phyloP scores from a whole-genome alignment of 2,888 invertebrate genomes.

The Resseliella maxima region DNA sequence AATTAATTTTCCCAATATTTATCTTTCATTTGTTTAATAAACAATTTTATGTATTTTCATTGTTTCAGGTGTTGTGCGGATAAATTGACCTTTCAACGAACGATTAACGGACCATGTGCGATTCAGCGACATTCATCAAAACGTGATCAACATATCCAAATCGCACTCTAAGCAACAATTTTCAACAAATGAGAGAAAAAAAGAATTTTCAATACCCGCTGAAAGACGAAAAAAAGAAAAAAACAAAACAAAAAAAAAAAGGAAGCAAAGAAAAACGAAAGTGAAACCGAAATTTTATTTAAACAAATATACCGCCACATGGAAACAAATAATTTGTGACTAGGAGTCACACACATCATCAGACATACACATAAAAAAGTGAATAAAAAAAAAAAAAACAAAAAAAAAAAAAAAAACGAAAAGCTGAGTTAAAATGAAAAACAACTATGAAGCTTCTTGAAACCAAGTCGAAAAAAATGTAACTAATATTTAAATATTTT shows the following conservation, averaged over 20 bases:
- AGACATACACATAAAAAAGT: no score
- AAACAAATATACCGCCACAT: not conserved
- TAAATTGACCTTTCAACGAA: slow-evolving; percentile 48
- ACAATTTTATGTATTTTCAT: not conserved
- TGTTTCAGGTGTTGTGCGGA: slow-evolving; percentile 51
- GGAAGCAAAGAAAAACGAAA: slow-evolving; percentile 44
- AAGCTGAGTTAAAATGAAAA: not conserved
- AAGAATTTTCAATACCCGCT: not conserved
- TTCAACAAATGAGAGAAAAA: not conserved
- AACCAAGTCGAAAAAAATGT: slow-evolving; percentile 42
- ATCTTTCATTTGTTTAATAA: not conserved
- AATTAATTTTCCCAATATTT: not conserved
- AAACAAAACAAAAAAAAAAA: slow-evolving; percentile 4
- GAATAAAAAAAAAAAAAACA: not conserved
- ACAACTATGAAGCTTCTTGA: slow-evolving; percentile 12
- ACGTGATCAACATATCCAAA: slow-evolving; percentile 50
- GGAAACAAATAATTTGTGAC: slow-evolving; percentile 5
- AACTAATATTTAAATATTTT: slow-evolving; percentile 50
- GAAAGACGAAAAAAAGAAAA: no score
- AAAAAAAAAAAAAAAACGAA: not conserved
- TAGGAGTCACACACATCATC: not conserved
- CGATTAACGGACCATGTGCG: slow-evolving; percentile 46
- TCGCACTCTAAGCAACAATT: not conserved
- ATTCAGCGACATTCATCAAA: slow-evolving; percentile 2
- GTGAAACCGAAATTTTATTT: not conserved